Conservation (phyloP, 2,888 invertebrate species). For the Nowickia ferox region DNA sequence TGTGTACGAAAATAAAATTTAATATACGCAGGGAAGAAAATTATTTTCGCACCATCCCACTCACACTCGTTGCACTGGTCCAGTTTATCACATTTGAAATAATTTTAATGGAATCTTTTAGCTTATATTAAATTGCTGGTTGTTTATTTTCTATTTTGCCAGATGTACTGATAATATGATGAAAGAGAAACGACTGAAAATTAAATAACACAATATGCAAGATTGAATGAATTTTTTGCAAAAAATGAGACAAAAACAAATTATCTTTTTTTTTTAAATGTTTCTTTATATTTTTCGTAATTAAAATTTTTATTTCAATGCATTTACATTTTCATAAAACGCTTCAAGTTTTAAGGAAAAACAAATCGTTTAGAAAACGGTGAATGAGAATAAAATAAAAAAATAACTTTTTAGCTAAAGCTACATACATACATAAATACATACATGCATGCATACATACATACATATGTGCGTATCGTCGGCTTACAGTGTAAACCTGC, state of each 20-base stretch:
- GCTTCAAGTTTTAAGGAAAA: too few species aligned
- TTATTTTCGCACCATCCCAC: background rate
- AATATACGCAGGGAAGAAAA: background rate
- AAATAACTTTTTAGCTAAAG: too few species aligned
- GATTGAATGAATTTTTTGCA: background rate
- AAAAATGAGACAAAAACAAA: background rate
- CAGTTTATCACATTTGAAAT: background rate
- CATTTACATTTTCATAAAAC: too few species aligned
- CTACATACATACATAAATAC: too few species aligned
- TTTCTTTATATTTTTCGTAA: too few species aligned
- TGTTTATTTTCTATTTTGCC: background rate
- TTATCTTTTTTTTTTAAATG: background rate
- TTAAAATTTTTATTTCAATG: too few species aligned
- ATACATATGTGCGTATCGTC: too few species aligned
- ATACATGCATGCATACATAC: too few species aligned
- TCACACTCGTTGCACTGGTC: too few species aligned
- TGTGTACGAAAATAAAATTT: background rate
- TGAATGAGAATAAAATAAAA: too few species aligned
- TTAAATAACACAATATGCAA: background rate
- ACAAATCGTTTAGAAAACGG: too few species aligned
- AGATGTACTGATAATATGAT: background rate
- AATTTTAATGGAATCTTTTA: slow-evolving; percentile 11
- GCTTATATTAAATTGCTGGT: background rate
- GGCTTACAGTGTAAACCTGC: too few species aligned
- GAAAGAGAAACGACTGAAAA: background rate